Evolutionary conservation across 1,140 invertebrate genomes (phyloP).

Genomic region (Dreissena rostriformis): DNA sequence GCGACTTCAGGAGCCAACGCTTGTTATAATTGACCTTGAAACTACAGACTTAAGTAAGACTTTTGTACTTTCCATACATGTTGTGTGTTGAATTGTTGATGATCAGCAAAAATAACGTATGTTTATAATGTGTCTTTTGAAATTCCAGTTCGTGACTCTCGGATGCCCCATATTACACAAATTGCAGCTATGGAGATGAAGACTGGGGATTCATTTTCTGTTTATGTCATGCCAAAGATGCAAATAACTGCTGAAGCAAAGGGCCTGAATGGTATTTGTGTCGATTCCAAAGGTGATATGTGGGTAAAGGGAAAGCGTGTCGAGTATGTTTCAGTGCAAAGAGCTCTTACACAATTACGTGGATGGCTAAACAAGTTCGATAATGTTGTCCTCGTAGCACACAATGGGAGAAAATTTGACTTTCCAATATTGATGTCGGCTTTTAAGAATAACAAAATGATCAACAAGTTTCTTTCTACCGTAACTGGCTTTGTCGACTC

Average conservation of each 20-base stretch:
- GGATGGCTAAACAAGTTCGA: slow-evolving; percentile 15
- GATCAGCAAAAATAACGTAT: neutral
- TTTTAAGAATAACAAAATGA: neutral
- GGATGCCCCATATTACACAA: slow-evolving; percentile 47
- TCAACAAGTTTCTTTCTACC: neutral
- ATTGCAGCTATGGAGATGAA: slow-evolving; percentile 34
- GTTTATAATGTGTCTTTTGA: neutral
- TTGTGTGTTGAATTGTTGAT: neutral
- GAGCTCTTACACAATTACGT: slow-evolving; percentile 10
- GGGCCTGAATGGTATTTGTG: slow-evolving; percentile 25
- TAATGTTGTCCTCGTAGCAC: slow-evolving; percentile 41
- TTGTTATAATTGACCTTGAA: slow-evolving; percentile 34
- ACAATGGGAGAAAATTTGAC: slow-evolving; percentile 52
- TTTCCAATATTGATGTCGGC: slow-evolving; percentile 20
- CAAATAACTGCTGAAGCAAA: slow-evolving; percentile 29
- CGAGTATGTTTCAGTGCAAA: neutral
- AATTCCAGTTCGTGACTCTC: slow-evolving; percentile 41
- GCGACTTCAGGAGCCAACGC: neutral
- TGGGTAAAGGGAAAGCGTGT: slow-evolving; percentile 30
- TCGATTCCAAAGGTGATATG: slow-evolving; percentile 13
- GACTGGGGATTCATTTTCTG: neutral
- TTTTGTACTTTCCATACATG: neutral
- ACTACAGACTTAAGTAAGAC: slow-evolving; percentile 42
- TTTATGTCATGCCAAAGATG: slow-evolving; percentile 23
- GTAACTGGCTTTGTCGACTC: slow-evolving; percentile 5